Evolutionary conservation across 1,140 invertebrate genomes (phyloP), one percentile per base, ranked within the genome.

Genomic region (Tetraneura akinire): DNA sequence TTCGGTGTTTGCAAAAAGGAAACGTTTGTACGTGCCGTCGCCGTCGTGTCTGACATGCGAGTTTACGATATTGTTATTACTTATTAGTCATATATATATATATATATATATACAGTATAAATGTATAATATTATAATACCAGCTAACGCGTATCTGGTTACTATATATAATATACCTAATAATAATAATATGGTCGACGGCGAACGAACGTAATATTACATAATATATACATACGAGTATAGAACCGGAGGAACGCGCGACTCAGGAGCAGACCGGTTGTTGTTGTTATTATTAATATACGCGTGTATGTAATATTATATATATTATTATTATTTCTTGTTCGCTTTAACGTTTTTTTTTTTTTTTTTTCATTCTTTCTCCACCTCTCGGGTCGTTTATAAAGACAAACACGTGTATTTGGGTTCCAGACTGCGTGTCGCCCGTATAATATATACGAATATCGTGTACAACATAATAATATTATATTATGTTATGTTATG

Each of bases 11-110:
- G 45, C 68, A 26, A 55, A 78, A 78, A 60, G 74, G 55, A 78
- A 78, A 78, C 74, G 74, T 76, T 76, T 76, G 73, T 76, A 32
- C 73, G 73, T 76, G 73, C 73, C 73, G 73, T 47, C 74, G 73
- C n/a, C 73, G 42, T 78, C 42, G 21, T 78, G 74, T 78, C 74
- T 78, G 74, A 78, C 74, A 62, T 42, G n/a, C n/a, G 55, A 60
- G 74, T 62, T 78, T 78, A 78, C 55, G 37, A 78, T 60, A 78
- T 62, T 62, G 55, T 78, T 78, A 62, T 78, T 37, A 37, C 8
- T 37, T 37, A 37, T 37, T 37, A 37, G n/a, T n/a, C n/a, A n/a
- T n/a, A n/a, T n/a, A n/a, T n/a, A n/a, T n/a, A n/a, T n/a, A n/a
- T n/a, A n/a, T n/a, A n/a, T n/a, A n/a, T n/a, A n/a, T n/a, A n/a